phyloP scores from a whole-genome alignment of 2,797 vertebrate genomes.

The Muraenolepis orangiensis region DNA sequence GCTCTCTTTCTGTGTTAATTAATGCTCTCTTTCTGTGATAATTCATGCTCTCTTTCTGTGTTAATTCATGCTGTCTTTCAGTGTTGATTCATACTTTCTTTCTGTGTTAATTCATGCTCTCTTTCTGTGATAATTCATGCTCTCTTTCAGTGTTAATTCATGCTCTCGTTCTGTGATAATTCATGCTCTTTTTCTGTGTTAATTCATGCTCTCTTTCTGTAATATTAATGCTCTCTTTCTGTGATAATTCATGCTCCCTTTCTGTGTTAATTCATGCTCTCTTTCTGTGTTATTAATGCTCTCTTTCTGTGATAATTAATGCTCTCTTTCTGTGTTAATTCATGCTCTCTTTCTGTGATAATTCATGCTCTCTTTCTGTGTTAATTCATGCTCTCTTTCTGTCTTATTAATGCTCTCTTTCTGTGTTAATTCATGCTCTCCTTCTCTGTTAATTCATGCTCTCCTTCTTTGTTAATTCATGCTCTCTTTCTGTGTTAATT shows the following conservation, averaged over 20 bases:
- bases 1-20: constrained; percentile 47
- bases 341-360: constrained; percentile 49
- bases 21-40: constrained; percentile 50
- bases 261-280: constrained; percentile 48
- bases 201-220: too few relatives aligned
- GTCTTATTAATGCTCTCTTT: constrained; percentile 50
- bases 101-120: constrained; percentile 48
- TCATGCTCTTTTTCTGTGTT: constrained; percentile 47
- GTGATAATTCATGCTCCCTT: constrained; percentile 47
- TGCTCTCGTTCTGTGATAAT: constrained; percentile 50
- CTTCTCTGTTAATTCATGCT: too few relatives aligned
- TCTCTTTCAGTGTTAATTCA: too few relatives aligned
- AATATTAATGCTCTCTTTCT: constrained; percentile 51
- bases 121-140: too few relatives aligned
- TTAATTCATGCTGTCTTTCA: too few relatives aligned
- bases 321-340: constrained; percentile 47
- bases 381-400: too few relatives aligned
- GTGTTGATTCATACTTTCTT: constrained; percentile 50
- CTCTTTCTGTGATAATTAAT: too few relatives aligned
- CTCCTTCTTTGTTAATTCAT: constrained; percentile 47
- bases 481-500: constrained; percentile 47
- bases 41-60: constrained; percentile 48
- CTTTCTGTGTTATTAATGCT: constrained; percentile 45
- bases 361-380: constrained; percentile 48
- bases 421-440: too few relatives aligned